These are phyloP conservation scores for Craseonycteris thonglongyai DNA, from an alignment of 2,113 vertebrate species.

Conservation along the genomic window DNA sequence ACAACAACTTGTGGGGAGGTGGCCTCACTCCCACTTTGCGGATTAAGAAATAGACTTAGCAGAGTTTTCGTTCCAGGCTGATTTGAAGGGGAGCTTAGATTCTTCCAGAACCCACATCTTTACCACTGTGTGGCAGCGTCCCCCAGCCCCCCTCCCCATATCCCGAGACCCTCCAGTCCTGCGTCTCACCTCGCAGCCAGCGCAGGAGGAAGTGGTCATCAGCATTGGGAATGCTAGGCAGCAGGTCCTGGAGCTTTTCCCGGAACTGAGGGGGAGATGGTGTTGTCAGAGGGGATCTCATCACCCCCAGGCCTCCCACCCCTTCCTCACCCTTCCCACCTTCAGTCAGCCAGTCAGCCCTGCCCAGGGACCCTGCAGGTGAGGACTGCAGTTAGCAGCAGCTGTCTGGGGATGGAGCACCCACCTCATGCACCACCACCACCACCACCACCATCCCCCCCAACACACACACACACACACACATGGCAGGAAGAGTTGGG, in stretches of 20 bases:
- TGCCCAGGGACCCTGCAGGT: background rate
- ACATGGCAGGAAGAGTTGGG: background rate
- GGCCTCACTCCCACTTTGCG: background rate
- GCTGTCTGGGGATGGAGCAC: background rate
- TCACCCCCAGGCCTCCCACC: background rate
- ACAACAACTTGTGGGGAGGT: background rate
- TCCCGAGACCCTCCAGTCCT: background rate
- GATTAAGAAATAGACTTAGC: background rate
- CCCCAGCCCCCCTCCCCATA: background rate
- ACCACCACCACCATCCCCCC: too few species aligned
- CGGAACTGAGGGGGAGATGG: slow-evolving; percentile 80
- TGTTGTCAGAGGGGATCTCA: background rate
- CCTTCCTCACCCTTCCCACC: background rate
- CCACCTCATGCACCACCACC: too few species aligned
- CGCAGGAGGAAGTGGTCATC: slow-evolving; percentile 91
- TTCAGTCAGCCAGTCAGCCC: background rate
- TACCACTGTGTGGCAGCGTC: too few species aligned
- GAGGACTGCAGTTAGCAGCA: background rate
- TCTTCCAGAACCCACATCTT: background rate
- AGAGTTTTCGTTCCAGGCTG: background rate
- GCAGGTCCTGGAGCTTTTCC: slow-evolving; percentile 85
- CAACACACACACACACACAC: too few species aligned
- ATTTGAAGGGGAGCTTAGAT: background rate
- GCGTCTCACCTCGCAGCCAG: slow-evolving; percentile 92
- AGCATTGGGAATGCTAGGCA: slow-evolving; percentile 84